These are phyloP conservation scores for Stomatorhinus ivindoensis DNA, from an alignment of 2,113 vertebrate species.

Conservation along the genomic window DNA sequence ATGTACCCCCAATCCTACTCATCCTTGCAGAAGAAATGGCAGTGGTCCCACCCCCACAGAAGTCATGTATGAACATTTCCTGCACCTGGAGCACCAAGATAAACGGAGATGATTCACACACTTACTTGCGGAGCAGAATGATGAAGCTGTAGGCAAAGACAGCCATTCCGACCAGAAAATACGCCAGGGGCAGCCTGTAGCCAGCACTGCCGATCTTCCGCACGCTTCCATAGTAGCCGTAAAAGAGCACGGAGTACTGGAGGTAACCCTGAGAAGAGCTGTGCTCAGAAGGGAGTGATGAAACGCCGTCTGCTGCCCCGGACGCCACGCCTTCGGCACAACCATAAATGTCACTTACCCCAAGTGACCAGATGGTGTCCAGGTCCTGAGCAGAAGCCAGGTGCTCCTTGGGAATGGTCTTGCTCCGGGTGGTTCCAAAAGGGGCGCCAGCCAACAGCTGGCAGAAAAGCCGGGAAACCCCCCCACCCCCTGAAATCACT, in stretches of 20 bases:
- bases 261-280: conserved; percentile 80
- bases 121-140: conserved; percentile 90
- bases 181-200: conserved; percentile 85
- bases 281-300: neutral
- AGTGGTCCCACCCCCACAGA: neutral
- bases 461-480: conserved; percentile 19
- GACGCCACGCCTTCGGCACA: neutral
- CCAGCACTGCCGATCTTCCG: conserved; percentile 84
- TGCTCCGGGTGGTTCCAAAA: conserved; percentile 83
- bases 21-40: neutral
- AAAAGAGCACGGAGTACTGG: conserved; percentile 94
- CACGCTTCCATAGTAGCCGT: conserved; percentile 86
- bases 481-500: neutral
- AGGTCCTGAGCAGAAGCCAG: conserved; percentile 80
- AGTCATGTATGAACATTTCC: neutral
- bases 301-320: accelerated
- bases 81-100: neutral
- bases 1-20: neutral
- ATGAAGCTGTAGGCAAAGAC: conserved; percentile 98
- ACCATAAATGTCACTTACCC: conserved; percentile 62
- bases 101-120: neutral
- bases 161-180: conserved; percentile 95
- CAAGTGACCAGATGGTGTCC: conserved; percentile 98
- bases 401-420: conserved; percentile 81
- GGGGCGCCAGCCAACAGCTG: conserved; percentile 86